Conservation (phyloP, 92 coral and sea anemone genomes). For the Palythoa heliodiscus region DNA sequence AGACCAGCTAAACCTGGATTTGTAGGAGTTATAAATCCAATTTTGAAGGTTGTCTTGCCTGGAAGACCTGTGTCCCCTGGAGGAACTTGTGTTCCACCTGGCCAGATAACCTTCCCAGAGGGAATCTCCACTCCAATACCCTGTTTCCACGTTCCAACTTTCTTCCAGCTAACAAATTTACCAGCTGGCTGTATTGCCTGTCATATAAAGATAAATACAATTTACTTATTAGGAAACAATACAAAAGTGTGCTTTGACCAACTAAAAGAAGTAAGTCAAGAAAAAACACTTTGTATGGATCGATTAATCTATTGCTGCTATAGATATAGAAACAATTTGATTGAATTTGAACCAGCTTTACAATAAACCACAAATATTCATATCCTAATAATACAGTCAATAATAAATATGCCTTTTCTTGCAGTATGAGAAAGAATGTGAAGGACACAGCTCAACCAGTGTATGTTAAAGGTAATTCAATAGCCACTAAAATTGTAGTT, state of each 20-base stretch:
- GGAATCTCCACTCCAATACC: conserved; percentile 76
- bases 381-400: no score
- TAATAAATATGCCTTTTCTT: no score
- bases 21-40: conserved; percentile 93
- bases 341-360: no score
- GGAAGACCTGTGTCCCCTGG: conserved; percentile 96
- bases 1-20: conserved; percentile 88
- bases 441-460: no score
- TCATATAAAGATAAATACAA: background rate
- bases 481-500: no score
- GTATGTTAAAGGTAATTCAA: no score
- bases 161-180: conserved; percentile 53
- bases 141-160: conserved; percentile 90
- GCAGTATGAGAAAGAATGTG: no score
- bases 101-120: conserved; percentile 77
- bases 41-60: conserved; percentile 93
- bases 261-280: background rate
- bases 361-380: no score
- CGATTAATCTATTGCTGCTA: no score
- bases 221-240: no score
- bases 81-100: conserved; percentile 83
- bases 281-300: no score
- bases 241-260: background rate
- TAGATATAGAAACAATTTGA: no score
- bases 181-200: conserved; percentile 52